phyloP scores from a whole-genome alignment of 2,888 invertebrate genomes.

The Agonopterix alstromeriana region DNA sequence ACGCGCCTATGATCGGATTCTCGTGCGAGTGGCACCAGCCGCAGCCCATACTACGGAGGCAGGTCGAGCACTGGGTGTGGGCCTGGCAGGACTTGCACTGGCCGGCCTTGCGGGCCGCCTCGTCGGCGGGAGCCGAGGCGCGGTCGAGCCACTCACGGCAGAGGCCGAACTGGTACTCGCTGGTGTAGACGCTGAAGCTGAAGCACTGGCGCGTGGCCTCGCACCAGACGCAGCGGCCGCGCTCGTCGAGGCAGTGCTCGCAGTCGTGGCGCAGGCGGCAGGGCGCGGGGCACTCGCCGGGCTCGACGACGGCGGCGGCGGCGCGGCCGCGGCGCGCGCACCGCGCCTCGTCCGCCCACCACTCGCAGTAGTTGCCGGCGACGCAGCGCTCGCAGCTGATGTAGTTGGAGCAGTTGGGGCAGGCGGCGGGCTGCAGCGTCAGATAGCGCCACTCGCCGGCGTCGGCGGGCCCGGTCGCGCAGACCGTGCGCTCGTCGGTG shows the following conservation, averaged over 20 bases:
- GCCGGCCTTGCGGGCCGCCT: constrained; percentile 61
- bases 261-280: constrained; percentile 88
- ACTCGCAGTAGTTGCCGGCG: constrained; percentile 88
- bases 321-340: constrained; percentile 88
- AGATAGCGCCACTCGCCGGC: constrained; percentile 85
- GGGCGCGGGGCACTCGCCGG: constrained; percentile 85
- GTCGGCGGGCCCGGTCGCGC: constrained; percentile 39
- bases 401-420: constrained; percentile 92
- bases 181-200: constrained; percentile 96
- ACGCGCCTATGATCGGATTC: constrained; percentile 91
- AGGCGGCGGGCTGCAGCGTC: constrained; percentile 87
- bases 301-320: constrained; percentile 79
- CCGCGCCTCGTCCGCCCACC: constrained; percentile 93
- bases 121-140: constrained; percentile 71
- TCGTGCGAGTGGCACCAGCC: constrained; percentile 95
- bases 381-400: constrained; percentile 93
- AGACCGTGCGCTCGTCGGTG: constrained; percentile 80
- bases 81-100: constrained; percentile 89
- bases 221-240: constrained; percentile 96
- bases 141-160: constrained; percentile 96
- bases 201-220: constrained; percentile 94
- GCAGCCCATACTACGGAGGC: constrained; percentile 90
- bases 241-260: constrained; percentile 88
- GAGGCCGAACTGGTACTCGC: constrained; percentile 94
- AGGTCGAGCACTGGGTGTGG: constrained; percentile 85